These are phyloP conservation scores for Pristionchus fissidentatus DNA, from an alignment of 2,888 invertebrate species.

Conservation along the genomic window DNA sequence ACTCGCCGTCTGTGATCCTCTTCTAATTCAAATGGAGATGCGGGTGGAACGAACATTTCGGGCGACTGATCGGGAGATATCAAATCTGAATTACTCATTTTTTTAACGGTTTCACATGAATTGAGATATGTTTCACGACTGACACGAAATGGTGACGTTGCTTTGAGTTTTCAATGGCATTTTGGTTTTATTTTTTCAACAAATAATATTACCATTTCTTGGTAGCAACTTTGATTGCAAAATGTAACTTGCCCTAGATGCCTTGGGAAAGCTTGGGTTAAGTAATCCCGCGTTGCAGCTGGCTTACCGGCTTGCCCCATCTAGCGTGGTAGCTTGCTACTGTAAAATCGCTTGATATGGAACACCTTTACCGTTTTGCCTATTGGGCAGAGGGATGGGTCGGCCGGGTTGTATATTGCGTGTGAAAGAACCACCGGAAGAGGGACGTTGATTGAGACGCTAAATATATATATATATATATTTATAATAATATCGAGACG, in stretches of 20 bases:
- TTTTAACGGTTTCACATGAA: too few relatives aligned
- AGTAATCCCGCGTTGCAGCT: too few relatives aligned
- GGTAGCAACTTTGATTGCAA: too few relatives aligned
- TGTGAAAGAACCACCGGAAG: background rate
- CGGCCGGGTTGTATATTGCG: constrained; percentile 17
- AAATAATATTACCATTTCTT: background rate
- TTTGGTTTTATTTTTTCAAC: background rate
- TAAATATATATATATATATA: too few relatives aligned
- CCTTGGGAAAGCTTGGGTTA: too few relatives aligned
- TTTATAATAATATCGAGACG: too few relatives aligned
- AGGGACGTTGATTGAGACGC: constrained; percentile 3
- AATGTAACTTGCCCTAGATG: too few relatives aligned
- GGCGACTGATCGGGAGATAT: background rate
- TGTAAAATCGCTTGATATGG: too few relatives aligned
- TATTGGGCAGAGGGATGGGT: constrained; percentile 37
- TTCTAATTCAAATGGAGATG: constrained; percentile 19
- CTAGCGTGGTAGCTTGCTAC: too few relatives aligned
- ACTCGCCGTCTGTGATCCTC: constrained; percentile 16
- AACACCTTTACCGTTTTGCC: constrained; percentile 15
- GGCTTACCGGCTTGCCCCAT: too few relatives aligned
- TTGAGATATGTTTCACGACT: background rate
- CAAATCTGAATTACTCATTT: background rate
- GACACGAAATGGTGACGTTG: background rate
- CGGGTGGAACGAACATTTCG: background rate
- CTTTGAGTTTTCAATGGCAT: too few relatives aligned